These are phyloP conservation scores for Aphelinus certus DNA, from an alignment of 1,140 invertebrate species.

Conservation along the genomic window DNA sequence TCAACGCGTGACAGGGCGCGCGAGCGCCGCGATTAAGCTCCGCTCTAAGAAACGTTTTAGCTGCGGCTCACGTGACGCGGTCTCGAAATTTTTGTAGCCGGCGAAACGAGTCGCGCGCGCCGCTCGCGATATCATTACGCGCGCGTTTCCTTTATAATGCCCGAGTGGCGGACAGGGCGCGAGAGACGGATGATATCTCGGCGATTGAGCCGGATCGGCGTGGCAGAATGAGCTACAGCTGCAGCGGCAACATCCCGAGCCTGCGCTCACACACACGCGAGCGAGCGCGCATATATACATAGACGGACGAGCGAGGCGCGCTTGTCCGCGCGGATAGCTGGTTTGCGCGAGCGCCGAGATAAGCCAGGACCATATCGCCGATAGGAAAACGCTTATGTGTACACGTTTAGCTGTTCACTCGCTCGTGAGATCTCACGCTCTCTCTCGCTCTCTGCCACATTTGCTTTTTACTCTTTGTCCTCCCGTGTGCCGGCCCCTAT, in stretches of 20 bases:
- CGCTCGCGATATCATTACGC: slow-evolving; percentile 23
- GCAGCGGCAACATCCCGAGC: too few species aligned
- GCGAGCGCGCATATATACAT: not conserved
- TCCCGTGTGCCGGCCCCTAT: too few species aligned
- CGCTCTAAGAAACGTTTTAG: not conserved
- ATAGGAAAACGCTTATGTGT: slow-evolving; percentile 9
- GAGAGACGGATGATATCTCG: slow-evolving; percentile 23
- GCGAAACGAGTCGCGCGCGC: not conserved
- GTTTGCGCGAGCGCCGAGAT: not conserved
- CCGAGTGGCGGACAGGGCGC: not conserved
- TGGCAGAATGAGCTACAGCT: slow-evolving; percentile 30
- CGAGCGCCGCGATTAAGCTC: not conserved
- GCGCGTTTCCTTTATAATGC: slow-evolving; percentile 26
- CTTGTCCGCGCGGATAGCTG: not conserved
- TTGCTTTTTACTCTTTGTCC: too few species aligned
- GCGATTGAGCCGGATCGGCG: slow-evolving; percentile 31
- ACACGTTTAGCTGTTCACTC: slow-evolving; percentile 27
- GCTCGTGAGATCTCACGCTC: slow-evolving; percentile 26
- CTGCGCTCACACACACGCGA: too few species aligned
- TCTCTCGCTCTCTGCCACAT: not conserved
- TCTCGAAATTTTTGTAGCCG: too few species aligned
- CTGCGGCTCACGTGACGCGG: too few species aligned
- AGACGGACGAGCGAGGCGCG: not conserved
- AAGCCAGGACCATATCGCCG: not conserved
- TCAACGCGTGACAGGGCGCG: slow-evolving; percentile 16